Evolutionary conservation across 2,888 invertebrate species (phyloP).

Genomic region (Xylophagus ater): DNA sequence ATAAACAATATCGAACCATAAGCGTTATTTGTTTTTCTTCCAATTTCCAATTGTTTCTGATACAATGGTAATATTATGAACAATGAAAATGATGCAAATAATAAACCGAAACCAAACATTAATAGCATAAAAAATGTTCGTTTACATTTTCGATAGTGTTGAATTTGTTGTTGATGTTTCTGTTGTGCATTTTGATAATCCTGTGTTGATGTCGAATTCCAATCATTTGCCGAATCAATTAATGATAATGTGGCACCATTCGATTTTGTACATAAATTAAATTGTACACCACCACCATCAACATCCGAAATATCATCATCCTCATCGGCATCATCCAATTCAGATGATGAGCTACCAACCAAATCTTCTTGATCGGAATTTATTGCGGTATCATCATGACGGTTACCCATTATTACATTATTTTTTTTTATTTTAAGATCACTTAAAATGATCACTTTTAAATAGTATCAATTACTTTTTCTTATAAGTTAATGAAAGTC

Average conservation of each 20-base stretch:
- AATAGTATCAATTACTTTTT: no score
- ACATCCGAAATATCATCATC: constrained; percentile 20
- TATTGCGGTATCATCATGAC: constrained; percentile 16
- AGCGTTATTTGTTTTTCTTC: constrained; percentile 20
- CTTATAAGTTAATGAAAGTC: no score
- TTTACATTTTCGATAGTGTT: constrained; percentile 18
- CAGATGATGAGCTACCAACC: constrained; percentile 21
- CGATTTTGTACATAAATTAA: constrained; percentile 16
- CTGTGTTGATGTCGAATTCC: constrained; percentile 14
- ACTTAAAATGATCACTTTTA: no score
- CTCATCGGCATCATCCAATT: constrained; percentile 20
- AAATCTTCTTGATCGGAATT: constrained; percentile 24
- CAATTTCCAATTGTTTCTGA: constrained; percentile 23
- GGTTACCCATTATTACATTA: constrained; percentile 16
- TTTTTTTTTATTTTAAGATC: no score
- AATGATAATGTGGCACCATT: constrained; percentile 14
- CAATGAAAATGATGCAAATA: constrained; percentile 41
- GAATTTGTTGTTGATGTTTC: constrained; percentile 18
- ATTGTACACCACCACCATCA: constrained; percentile 19
- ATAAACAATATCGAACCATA: constrained; percentile 23
- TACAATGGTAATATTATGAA: constrained; percentile 45
- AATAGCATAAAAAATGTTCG: constrained; percentile 20
- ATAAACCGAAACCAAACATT: constrained; percentile 39
- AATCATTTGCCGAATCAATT: constrained; percentile 15
- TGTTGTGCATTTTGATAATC: constrained; percentile 20